Evolutionary conservation across 2,888 invertebrate genomes (phyloP), one percentile per base, ranked within the genome.

Genomic region (Himalopsyche kuldschensis): DNA sequence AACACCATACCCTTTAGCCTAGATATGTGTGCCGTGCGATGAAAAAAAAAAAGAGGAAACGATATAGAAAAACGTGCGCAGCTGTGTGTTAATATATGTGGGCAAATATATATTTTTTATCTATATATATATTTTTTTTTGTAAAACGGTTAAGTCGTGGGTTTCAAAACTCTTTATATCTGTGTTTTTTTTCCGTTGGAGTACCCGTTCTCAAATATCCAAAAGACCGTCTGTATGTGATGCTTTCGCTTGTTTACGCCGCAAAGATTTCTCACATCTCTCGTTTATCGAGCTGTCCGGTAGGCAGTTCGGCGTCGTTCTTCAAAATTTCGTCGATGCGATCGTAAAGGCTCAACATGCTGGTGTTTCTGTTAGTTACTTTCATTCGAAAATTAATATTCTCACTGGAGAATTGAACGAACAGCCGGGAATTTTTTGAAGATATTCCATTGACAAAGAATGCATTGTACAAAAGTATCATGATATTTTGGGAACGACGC

Each of bases 21-120:
- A 84, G 84, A 84, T 76, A 80, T 80, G 32, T 80, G 82, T 84
- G 84, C 80, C 80, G 84, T 84, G 80, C 46, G 80, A 80, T 84
- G 80, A 84, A 15, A 69, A 69, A 69, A 69, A 69, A 69, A 69
- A 69, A 69, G 30, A 69, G 15, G 69, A 69, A 69, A 69, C 24
- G 30, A 15, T 27, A 69, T 27, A 11, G 30, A 69, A 27, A 69
- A 30, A 27, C 69, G 69, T 41, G 80, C 41, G 81, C 81, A 82
- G 80, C 55, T 82, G 75, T 84, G 84, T 84, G 82, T 84, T 84
- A 82, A 80, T 84, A 47, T 79, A 35, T 75, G 79, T 79, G 84
- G 84, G 84, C 84, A 81, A 75, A 79, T 69, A 69, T 69, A 69
- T 69, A 69, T 69, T 27, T 69, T 69, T 24, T 63, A 27, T 27